Evolutionary conservation across 2,888 invertebrate species (phyloP).

Genomic region (Steinernema hermaphroditum): DNA sequence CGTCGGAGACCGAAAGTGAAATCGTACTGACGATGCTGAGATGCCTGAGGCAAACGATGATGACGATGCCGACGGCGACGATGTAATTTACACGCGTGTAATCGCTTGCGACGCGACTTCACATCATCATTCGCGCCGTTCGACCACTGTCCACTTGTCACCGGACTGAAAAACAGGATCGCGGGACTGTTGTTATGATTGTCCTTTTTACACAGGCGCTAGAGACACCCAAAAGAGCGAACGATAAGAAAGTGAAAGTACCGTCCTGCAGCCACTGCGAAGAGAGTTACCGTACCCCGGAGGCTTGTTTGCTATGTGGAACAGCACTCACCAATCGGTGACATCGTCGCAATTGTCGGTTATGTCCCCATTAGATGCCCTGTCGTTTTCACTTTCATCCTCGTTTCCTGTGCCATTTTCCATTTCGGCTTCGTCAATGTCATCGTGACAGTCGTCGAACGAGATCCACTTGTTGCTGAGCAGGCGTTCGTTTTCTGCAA

Average conservation of each 20-base stretch:
- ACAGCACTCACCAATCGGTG: background rate
- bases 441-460: conserved; percentile 27
- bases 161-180: background rate
- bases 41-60: conserved; percentile 28
- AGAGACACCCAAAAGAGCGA: background rate
- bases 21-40: conserved; percentile 29
- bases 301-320: background rate
- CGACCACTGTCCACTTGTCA: conserved; percentile 25
- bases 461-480: conserved; percentile 33
- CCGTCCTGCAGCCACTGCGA: background rate
- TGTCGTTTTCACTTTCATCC: conserved; percentile 36
- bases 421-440: conserved; percentile 16
- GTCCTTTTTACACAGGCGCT: background rate
- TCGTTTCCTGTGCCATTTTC: conserved; percentile 20
- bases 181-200: background rate
- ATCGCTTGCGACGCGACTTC: conserved; percentile 30
- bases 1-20: conserved; percentile 31
- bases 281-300: conserved; percentile 5
- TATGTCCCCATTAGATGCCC: background rate
- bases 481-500: conserved; percentile 48
- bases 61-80: conserved; percentile 31
- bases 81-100: conserved; percentile 31
- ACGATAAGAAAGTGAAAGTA: conserved; percentile 9
- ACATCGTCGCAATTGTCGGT: background rate
- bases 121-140: conserved; percentile 30